Base-by-base conservation (phyloP, 2,888 invertebrate genomes). In the Sphaerophoria taeniata region DNA sequence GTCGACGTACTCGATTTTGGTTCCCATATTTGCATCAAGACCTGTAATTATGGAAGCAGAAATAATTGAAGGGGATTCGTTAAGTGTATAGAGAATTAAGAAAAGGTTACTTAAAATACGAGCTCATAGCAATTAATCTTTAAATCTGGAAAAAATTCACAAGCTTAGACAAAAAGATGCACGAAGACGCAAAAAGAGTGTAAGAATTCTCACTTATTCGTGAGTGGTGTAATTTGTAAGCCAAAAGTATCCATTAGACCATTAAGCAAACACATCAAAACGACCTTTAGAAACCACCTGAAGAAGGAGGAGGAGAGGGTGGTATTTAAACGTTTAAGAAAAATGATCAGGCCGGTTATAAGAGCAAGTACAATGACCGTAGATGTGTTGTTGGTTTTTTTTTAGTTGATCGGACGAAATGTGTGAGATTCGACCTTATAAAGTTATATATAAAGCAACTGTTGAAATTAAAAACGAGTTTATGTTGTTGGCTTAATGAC, bases 1-100 rank as follows among this genome's bases (percentile, higher is more conserved):
- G 92, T 97, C 97, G 89, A 97, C 97, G 93, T 97, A 97, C 91
- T 97, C 97, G 91, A 97, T 96, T 94, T 97, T 97, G 86, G 97
- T 97, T 90, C 97, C 97, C 97, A 97, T 97, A 90, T 93, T 92
- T 49, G 34, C 71, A 83, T 77, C 47, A 79, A 79, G 36, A 16
- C 80, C 79, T 77, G 80, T 6, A 85, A 78, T 47, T 49, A 34
- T n/a, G 53, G 24, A 61, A 4, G 51, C 39, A 53, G 65, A 33
- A 53, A 49, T 3, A 2, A 47, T 7, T 34, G 3, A 6, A 33
- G 34, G n/a, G 9, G 12, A 14, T 14, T 14, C 45, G 6, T 43
- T 63, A 7, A 43, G 33, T 45, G 24, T 24, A 24, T 24, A 24
- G 24, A 24, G 24, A 31, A 9, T 53, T 31, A 31, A 5, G 14